Conservation (phyloP, 2,797 vertebrate species). For the Syngnathus rostellatus region DNA sequence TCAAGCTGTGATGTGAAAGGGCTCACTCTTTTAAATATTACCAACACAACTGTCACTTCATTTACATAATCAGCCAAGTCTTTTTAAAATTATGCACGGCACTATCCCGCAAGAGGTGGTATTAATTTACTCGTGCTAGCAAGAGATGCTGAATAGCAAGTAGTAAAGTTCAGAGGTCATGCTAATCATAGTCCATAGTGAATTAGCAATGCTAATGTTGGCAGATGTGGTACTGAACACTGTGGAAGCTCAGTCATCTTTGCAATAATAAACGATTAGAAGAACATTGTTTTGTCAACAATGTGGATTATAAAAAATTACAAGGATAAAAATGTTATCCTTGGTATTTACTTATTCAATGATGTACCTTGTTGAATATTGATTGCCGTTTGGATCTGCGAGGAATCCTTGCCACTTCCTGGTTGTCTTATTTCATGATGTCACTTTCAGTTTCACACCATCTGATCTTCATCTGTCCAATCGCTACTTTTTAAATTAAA, state of each 20-base stretch:
- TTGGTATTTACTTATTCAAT: background rate
- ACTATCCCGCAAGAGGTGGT: background rate
- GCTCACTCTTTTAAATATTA: background rate
- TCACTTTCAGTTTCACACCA: constrained; percentile 1
- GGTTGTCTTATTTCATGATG: background rate
- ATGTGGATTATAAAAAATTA: background rate
- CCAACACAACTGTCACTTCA: background rate
- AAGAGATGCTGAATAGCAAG: background rate
- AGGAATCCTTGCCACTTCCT: background rate
- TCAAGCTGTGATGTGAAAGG: background rate
- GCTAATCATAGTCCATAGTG: background rate
- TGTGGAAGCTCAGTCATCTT: background rate
- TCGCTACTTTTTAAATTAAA: background rate
- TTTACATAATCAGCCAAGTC: background rate
- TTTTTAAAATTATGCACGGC: background rate
- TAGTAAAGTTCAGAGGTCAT: background rate
- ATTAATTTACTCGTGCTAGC: background rate
- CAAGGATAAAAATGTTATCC: background rate
- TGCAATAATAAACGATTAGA: background rate
- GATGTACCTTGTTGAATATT: background rate
- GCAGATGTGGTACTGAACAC: background rate
- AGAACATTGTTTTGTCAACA: background rate
- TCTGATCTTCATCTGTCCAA: background rate
- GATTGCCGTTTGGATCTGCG: background rate
- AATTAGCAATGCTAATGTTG: constrained; percentile 3